phyloP scores from a whole-genome alignment of 2,113 vertebrate species.

The Gymnorhina tibicen region DNA sequence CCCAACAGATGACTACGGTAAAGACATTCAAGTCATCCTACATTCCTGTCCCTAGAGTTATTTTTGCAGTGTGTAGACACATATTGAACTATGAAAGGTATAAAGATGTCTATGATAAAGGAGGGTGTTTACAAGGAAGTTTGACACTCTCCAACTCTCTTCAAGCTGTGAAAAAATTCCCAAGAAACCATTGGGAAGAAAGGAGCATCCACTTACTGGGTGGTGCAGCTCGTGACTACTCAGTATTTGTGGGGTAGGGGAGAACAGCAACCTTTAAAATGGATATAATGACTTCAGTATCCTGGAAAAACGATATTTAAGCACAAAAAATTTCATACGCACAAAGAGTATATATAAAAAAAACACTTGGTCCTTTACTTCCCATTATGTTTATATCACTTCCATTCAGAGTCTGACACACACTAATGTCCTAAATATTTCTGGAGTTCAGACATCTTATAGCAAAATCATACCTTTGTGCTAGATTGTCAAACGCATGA shows the following conservation, averaged over 20 bases:
- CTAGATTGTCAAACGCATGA: background rate
- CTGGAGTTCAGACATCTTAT: background rate
- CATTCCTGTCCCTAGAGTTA: background rate
- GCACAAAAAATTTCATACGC: background rate
- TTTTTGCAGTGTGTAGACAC: background rate
- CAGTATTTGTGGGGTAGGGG: background rate
- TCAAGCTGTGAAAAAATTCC: background rate
- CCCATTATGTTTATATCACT: background rate
- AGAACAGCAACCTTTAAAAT: background rate
- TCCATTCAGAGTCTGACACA: background rate
- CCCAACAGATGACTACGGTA: background rate
- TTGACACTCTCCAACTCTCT: background rate
- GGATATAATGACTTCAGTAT: background rate
- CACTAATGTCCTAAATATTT: background rate
- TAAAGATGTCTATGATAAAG: background rate
- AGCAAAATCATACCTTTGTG: background rate
- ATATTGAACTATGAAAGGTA: background rate
- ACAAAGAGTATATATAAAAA: background rate
- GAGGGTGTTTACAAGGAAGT: background rate
- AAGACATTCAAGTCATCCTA: background rate
- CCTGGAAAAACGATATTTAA: background rate
- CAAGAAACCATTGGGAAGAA: background rate
- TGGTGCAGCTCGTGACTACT: background rate
- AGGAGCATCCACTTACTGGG: background rate
- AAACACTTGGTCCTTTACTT: background rate